Conservation (phyloP, 37 sponge, comb jelly and placozoan genomes). For the Petrosia ficiformis region DNA sequence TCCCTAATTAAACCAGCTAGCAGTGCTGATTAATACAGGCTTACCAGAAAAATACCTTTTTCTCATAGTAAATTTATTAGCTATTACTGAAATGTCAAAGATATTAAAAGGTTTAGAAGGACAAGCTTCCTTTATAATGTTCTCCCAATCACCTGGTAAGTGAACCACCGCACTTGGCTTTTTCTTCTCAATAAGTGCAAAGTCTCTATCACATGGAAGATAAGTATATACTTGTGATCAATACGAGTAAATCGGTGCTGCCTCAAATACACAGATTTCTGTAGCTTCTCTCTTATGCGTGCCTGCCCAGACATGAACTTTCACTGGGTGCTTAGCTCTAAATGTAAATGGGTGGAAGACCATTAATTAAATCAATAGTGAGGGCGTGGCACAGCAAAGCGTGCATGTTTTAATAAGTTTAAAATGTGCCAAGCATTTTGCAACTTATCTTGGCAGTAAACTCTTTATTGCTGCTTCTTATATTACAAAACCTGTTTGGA, state of each 20-base stretch:
- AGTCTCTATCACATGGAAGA: neutral
- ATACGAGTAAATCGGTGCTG: conserved; percentile 7
- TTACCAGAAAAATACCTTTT: neutral
- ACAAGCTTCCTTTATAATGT: conserved; percentile 1
- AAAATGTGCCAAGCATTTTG: too few relatives aligned
- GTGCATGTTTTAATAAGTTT: too few relatives aligned
- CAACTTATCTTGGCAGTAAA: too few relatives aligned
- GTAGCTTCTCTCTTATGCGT: too few relatives aligned
- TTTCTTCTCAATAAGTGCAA: conserved; percentile 37
- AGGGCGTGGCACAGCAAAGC: too few relatives aligned
- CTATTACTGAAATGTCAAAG: conserved; percentile 12
- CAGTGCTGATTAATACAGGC: conserved; percentile 4
- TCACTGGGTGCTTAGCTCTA: too few relatives aligned
- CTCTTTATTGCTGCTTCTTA: too few relatives aligned
- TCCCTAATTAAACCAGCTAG: conserved; percentile 11
- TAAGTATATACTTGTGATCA: conserved; percentile 38
- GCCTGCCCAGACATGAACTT: too few relatives aligned
- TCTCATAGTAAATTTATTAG: conserved; percentile 4
- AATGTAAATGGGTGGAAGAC: too few relatives aligned
- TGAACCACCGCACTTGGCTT: conserved; percentile 15
- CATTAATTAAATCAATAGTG: too few relatives aligned
- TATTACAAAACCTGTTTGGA: too few relatives aligned
- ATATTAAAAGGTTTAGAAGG: conserved; percentile 6
- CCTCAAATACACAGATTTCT: too few relatives aligned
- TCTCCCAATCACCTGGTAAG: conserved; percentile 38